Base-by-base conservation (phyloP, 2,888 invertebrate species). In the Uloborus plumipes region DNA sequence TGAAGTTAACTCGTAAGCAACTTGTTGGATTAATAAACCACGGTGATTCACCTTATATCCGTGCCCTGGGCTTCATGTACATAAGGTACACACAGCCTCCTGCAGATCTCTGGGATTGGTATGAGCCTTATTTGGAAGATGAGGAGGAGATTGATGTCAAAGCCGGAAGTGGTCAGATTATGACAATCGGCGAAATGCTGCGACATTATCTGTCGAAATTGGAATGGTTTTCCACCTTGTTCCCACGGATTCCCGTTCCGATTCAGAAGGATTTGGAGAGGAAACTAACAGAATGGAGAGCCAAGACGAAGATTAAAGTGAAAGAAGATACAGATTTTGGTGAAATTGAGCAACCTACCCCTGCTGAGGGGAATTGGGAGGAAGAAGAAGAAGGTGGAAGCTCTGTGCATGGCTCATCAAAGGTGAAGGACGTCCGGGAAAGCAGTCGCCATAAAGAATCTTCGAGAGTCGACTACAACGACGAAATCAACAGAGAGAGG, bases 201-300 rank as follows among this genome's bases (percentile, higher is more conserved):
- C 92, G 96, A 59, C 96, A 97, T 89, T 96, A 96, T 92, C 91
- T 99, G 73, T 94, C 95, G 80, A 98, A 99, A 89, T 91, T 99
- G 79, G 99, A 99, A 89, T 99, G 99, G 99, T 99, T 98, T 90
- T 96, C 96, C 59, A 99, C 99, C 0, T 91, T 99, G 20, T 99
- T 99, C 89, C 99, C 99, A 0, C 92, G 99, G 86, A 99, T 99
- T 89, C 99, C 99, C 0, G 99, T 99, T 82, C 98, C 99, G 31
- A 98, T 99, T 87, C 92, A 93, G 89, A 97, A 97, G 89, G 94
- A 94, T 89, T 93, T 97, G 86, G 96, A 97, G 88, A 93, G 93
- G 87, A 94, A 93, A 90, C 89, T 94, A 84, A 88, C 89, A 15
- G 91, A 80, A 7, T 75, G 84, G 78, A 70, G 79, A 22, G 72